Conservation (phyloP, 2,888 invertebrate species). For the Leptinotarsa peninsularis region DNA sequence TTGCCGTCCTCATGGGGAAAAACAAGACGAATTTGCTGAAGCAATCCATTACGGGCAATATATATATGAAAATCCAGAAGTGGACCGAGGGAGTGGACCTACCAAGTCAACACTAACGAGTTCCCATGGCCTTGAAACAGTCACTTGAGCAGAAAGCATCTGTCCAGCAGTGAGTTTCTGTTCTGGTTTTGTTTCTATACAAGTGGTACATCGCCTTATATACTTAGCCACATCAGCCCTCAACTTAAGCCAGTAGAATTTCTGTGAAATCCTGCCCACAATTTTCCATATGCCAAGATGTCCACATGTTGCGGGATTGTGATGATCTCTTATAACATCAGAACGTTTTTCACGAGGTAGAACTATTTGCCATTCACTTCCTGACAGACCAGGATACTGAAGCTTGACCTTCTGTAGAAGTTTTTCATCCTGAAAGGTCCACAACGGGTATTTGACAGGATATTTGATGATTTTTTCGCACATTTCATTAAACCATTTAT, state of each 20-base stretch:
- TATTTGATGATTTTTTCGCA: background rate
- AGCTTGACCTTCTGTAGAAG: background rate
- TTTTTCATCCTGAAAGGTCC: background rate
- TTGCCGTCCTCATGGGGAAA: background rate
- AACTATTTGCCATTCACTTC: background rate
- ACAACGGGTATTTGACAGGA: background rate
- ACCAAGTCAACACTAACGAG: too few species aligned
- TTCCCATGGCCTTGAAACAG: too few species aligned
- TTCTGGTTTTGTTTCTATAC: slow-evolving; percentile 31
- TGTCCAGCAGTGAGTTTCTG: background rate
- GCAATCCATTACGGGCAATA: too few species aligned
- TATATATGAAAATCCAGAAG: too few species aligned
- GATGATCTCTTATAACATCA: background rate
- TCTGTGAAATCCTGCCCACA: background rate
- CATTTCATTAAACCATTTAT: background rate
- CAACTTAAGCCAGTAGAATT: too few species aligned
- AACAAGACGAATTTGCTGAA: background rate
- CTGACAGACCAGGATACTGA: background rate
- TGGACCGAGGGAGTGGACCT: too few species aligned
- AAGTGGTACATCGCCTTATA: slow-evolving; percentile 3
- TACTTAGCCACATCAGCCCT: background rate
- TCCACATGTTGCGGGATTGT: slow-evolving; percentile 4
- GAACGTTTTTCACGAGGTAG: background rate
- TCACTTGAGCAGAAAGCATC: too few species aligned
- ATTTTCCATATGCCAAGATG: background rate